Percentiles rank a stretch among this genome's conserved stretches.
Evolutionary conservation across 1,140 invertebrate genomes (phyloP).

Genomic region (Phymorhynchus buccinoides): DNA sequence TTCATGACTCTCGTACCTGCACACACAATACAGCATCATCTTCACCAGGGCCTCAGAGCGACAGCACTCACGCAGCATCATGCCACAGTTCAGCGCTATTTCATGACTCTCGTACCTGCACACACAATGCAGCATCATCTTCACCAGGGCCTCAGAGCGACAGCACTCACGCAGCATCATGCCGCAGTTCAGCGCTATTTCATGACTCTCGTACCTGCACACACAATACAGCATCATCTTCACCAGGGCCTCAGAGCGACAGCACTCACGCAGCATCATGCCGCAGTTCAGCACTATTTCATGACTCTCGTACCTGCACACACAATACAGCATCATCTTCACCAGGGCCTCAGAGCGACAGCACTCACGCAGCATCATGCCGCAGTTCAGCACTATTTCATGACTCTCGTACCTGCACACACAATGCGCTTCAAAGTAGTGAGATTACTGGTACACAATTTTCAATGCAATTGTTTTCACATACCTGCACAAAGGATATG

Average conservation of each 20-base stretch:
- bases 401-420: constrained; percentile 92
- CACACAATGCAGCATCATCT: constrained; percentile 85
- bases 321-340: constrained; percentile 90
- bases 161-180: constrained; percentile 99
- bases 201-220: constrained; percentile 95
- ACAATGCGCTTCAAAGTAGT: too few relatives aligned
- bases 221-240: constrained; percentile 87
- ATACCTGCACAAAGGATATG: too few relatives aligned
- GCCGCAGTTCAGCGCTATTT: constrained; percentile 98
- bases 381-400: constrained; percentile 99
- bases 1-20: constrained; percentile 97
- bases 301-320: constrained; percentile 93
- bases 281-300: constrained; percentile 99
- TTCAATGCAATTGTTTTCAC: too few relatives aligned
- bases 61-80: constrained; percentile 98
- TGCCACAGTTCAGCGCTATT: constrained; percentile 98
- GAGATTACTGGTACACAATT: too few relatives aligned
- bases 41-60: constrained; percentile 97
- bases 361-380: constrained; percentile 98
- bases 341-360: constrained; percentile 96
- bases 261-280: constrained; percentile 98
- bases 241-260: constrained; percentile 95
- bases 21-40: constrained; percentile 82
- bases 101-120: constrained; percentile 97
- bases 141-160: constrained; percentile 95